Evolutionary conservation across 1,140 invertebrate genomes (phyloP), one percentile per base, ranked within the genome.

Genomic region (Dufourea novaeangliae): DNA sequence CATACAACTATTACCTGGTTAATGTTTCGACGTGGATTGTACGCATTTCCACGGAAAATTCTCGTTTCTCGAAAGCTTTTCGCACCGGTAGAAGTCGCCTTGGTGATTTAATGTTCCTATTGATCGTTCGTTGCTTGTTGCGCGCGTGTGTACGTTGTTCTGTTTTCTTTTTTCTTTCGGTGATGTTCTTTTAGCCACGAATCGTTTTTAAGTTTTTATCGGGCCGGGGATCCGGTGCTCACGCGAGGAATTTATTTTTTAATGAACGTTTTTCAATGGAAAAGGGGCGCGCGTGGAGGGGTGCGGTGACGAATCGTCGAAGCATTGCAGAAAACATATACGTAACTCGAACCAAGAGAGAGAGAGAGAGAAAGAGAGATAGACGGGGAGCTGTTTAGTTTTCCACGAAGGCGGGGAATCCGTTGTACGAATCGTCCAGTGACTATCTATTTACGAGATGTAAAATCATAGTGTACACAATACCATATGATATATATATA

Each of bases 391-490:
- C 56, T 32, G 41, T 80, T 54, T 14, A 50, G 46, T 29, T 81
- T 77, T 57, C 27, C 14, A 32, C n/a, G 27, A 59, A 66, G 54
- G 17, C 52, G 57, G 64, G 75, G 71, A 63, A 78, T 82, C 68
- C 71, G 57, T 82, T 54, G 79, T 76, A 80, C 70, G 59, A 75
- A 56, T 77, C 69, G 83, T 39, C 32, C 79, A 79, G 59, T 74
- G 69, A 84, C 50, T 64, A 68, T 76, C 44, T 85, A 82, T 82
- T 69, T 80, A 85, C 69, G 62, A 56, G 27, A 82, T 84, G 76
- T 85, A 86, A 86, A 86, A 82, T 76, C 74, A 82, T 86, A 86
- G 74, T 86, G 78, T 86, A 86, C 84, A 81, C 84, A 84, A 62
- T 83, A 83, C 54, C 54, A 66, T 78, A 86, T 78, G 81, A 86